Conservation (phyloP, 1,140 invertebrate genomes). For the Ectropis grisescens region DNA sequence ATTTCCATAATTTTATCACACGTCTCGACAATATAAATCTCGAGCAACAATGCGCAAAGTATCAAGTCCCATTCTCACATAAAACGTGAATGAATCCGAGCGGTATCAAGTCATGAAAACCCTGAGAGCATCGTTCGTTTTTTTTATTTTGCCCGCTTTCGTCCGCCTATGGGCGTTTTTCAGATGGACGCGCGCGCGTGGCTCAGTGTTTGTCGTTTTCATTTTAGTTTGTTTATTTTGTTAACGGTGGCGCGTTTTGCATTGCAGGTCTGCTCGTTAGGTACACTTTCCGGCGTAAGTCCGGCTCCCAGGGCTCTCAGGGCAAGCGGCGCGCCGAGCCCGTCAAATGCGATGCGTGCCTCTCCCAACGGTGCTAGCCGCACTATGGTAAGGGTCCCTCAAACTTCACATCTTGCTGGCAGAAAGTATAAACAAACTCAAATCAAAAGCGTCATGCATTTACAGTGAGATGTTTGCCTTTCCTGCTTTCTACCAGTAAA, state of each 20-base stretch:
- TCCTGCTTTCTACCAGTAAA: conserved; percentile 17
- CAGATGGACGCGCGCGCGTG: conserved; percentile 57
- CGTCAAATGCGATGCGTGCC: conserved; percentile 68
- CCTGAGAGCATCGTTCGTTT: conserved; percentile 31
- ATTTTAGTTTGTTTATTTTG: conserved; percentile 47
- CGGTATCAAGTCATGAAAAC: conserved; percentile 42
- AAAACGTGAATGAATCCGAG: conserved; percentile 38
- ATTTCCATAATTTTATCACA: conserved; percentile 12
- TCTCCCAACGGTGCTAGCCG: conserved; percentile 69
- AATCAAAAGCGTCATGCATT: not conserved
- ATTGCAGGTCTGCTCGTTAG: conserved; percentile 72
- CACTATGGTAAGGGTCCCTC: conserved; percentile 59
- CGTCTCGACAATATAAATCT: conserved; percentile 19
- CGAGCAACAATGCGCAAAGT: conserved; percentile 19
- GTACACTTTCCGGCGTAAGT: conserved; percentile 71
- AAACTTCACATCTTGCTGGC: conserved; percentile 23
- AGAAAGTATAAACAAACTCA: conserved; percentile 14
- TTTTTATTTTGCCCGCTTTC: conserved; percentile 48
- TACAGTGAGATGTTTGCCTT: not conserved
- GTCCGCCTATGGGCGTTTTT: conserved; percentile 52
- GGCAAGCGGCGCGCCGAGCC: conserved; percentile 58
- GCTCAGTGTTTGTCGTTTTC: conserved; percentile 38
- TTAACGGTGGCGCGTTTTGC: conserved; percentile 66
- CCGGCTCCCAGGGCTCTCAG: conserved; percentile 67
- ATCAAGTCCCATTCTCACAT: conserved; percentile 34